phyloP scores from a whole-genome alignment of 2,888 invertebrate species.

The Cantharis nigra region DNA sequence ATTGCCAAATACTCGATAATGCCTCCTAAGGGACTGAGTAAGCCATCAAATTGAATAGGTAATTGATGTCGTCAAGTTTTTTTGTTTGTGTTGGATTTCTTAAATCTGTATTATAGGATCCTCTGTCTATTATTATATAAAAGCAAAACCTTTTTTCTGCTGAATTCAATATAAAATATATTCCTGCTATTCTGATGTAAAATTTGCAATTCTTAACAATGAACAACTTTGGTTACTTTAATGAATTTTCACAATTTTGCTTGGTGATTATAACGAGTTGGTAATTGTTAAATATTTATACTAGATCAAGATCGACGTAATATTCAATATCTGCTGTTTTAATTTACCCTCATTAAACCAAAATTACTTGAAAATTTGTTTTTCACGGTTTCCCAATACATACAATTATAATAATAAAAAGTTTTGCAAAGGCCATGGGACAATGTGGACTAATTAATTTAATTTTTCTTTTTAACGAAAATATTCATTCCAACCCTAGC shows the following conservation, averaged over 20 bases:
- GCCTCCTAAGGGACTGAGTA: neutral
- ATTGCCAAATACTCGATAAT: neutral
- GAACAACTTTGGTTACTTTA: neutral
- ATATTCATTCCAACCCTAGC: neutral
- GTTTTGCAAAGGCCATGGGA: neutral
- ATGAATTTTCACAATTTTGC: neutral
- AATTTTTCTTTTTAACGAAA: neutral
- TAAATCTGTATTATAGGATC: neutral
- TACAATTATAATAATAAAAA: no score
- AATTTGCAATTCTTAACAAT: neutral
- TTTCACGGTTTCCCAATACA: neutral
- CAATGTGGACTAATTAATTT: neutral
- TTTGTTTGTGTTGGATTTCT: neutral
- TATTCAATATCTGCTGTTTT: neutral
- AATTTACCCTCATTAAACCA: neutral
- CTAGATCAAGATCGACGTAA: neutral
- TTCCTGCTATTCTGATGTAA: neutral
- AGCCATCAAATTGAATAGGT: neutral
- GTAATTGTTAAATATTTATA: neutral
- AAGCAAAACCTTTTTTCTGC: neutral
- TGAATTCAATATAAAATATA: neutral
- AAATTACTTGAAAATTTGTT: neutral
- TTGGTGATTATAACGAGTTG: neutral
- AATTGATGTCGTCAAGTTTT: neutral
- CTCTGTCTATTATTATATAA: neutral